These are phyloP conservation scores for Lindbergichthys nudifrons DNA, from an alignment of 2,797 vertebrate species.

Conservation along the genomic window DNA sequence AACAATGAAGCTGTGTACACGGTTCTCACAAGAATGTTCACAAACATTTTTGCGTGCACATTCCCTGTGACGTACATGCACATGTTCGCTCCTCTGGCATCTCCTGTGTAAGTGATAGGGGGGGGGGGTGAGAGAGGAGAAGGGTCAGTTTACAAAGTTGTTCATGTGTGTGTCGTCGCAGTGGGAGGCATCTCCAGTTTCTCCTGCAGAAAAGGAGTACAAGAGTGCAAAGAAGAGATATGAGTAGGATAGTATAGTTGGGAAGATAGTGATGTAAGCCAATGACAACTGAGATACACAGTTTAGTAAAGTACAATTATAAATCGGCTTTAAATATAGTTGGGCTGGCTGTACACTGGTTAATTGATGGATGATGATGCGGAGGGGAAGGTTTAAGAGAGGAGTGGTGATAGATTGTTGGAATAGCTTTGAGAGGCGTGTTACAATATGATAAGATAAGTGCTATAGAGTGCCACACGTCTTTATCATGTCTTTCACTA, in stretches of 20 bases:
- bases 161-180: constrained; percentile 23
- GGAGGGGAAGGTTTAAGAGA: constrained; percentile 4
- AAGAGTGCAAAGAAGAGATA: constrained; percentile 16
- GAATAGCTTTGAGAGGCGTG: constrained; percentile 34
- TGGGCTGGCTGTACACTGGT: constrained; percentile 12
- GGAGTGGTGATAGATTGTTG: constrained; percentile 22
- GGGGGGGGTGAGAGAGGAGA: constrained; percentile 30
- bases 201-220: constrained; percentile 31
- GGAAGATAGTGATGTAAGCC: constrained; percentile 7
- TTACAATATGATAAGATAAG: constrained; percentile 27
- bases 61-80: constrained; percentile 25
- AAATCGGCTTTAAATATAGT: constrained; percentile 9
- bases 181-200: constrained; percentile 56
- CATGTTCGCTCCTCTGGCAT: constrained; percentile 35
- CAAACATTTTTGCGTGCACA: background rate
- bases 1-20: constrained; percentile 4
- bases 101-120: constrained; percentile 68
- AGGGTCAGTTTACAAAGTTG: constrained; percentile 69
- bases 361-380: constrained; percentile 21
- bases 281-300: background rate
- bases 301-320: constrained; percentile 23
- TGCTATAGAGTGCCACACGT: background rate
- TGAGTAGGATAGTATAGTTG: background rate
- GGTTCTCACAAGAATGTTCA: background rate
- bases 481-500: constrained; percentile 24